Base-by-base conservation (phyloP, 2,113 vertebrate species). In the Pomatostomus ruficeps region DNA sequence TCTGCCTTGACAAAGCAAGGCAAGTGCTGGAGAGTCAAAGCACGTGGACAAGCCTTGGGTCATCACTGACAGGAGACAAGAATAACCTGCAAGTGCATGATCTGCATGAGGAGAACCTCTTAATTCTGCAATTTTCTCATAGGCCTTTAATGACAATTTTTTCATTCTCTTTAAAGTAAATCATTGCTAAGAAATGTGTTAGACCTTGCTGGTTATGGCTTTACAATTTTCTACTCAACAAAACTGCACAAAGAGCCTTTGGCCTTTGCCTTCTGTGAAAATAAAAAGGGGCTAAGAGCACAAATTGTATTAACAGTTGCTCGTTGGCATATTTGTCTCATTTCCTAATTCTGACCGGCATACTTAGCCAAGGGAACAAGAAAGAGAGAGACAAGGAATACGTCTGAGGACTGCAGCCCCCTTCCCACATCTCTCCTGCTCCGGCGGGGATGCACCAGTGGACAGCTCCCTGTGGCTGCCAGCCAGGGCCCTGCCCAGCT, bases 381-480 rank as follows among this genome's bases (percentile, higher is more conserved):
- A 66, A 61, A 40, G 81, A 68, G 17, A 21, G 43, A 58, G 38
- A 21, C 9, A 10, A 1, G 5, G 52, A 42, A 6, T 7, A 2
- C 45, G 9, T 40, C 23, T 54, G 18, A 46, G 63, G 68, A 15
- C 63, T 33, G 42, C 54, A 77, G 5, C 21, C 8, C 22, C 23
- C 7, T 26, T 62, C 8, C 31, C 14, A 36, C 12, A 10, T 33
- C 12, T 57, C 12, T 42, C 29, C 25, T 54, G 62, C 67, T 48
- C 6, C 3, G 0, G 55, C 3, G 58, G 72, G 35, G 54, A 11
- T 12, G 31, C 3, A 0, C 9, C 5, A 31, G 17, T 9, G 59
- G 45, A 15, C 73, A 73, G 1, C 18, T 36, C 58, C 7, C 0
- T 0, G 24, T 1, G 10, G 46, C 5, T 18, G 28, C 28, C 76